Conservation (phyloP, 1,140 invertebrate genomes). For the Brachionus angularis region DNA sequence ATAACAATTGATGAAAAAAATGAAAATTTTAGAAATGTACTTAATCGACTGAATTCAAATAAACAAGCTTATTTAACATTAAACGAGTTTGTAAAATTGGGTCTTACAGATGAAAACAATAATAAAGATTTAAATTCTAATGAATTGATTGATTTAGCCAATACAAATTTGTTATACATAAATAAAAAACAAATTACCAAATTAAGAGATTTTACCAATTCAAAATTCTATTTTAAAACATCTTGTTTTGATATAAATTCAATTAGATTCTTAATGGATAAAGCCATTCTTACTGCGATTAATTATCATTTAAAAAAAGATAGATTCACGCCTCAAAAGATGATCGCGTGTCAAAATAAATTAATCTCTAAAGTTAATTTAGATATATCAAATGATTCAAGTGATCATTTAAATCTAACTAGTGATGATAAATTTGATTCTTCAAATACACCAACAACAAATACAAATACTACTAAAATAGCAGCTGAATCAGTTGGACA, state of each 20-base stretch:
- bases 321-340: too few species aligned
- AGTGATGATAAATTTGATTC: too few species aligned
- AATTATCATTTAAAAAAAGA: conserved; percentile 40
- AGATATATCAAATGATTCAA: too few species aligned
- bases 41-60: conserved; percentile 4
- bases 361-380: too few species aligned
- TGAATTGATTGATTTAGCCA: neutral
- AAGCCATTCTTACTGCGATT: conserved; percentile 26
- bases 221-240: conserved; percentile 29
- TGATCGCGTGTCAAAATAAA: too few species aligned
- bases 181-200: conserved; percentile 33
- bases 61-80: neutral
- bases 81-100: conserved; percentile 34
- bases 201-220: conserved; percentile 1
- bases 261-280: conserved; percentile 37
- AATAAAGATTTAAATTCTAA: neutral
- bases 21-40: conserved; percentile 19
- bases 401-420: too few species aligned
- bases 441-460: too few species aligned
- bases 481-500: too few species aligned
- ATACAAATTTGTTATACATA: conserved; percentile 1
- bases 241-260: conserved; percentile 27
- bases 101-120: conserved; percentile 8
- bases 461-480: too few species aligned
- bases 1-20: neutral